Evolutionary conservation across 2,888 invertebrate species (phyloP).

Genomic region (Hermaeophaga mercurialis): DNA sequence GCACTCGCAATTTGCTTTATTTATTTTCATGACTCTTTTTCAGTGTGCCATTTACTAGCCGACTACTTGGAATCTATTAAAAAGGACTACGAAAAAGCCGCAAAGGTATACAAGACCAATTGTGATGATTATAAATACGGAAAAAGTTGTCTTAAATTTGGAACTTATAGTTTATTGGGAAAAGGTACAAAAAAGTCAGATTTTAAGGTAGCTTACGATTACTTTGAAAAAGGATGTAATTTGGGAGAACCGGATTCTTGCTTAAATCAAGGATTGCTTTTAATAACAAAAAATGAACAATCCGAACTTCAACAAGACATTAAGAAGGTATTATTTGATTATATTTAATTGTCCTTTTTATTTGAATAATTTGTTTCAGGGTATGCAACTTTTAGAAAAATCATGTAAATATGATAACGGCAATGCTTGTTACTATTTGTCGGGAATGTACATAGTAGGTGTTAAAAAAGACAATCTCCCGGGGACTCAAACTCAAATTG

Average conservation of each 20-base stretch:
- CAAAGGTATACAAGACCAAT: constrained; percentile 80
- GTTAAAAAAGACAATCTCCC: constrained; percentile 60
- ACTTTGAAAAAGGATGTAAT: constrained; percentile 81
- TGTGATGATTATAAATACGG: constrained; percentile 85
- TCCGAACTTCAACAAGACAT: constrained; percentile 63
- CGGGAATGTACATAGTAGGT: constrained; percentile 79
- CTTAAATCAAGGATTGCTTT: constrained; percentile 73
- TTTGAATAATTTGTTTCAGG: constrained; percentile 47
- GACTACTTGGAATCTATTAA: constrained; percentile 89
- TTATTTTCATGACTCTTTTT: no score
- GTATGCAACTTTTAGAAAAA: constrained; percentile 61
- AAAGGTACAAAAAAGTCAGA: constrained; percentile 66
- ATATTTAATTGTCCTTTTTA: constrained; percentile 9
- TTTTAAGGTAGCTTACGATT: constrained; percentile 63
- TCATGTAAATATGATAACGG: constrained; percentile 56
- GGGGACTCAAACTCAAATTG: constrained; percentile 11
- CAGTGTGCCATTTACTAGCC: constrained; percentile 90
- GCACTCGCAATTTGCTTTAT: no score
- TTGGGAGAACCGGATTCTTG: constrained; percentile 74
- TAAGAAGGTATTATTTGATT: constrained; percentile 50
- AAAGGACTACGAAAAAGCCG: constrained; percentile 81
- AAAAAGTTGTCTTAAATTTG: constrained; percentile 89
- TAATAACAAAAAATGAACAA: constrained; percentile 61
- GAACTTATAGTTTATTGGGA: constrained; percentile 73
- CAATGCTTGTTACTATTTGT: constrained; percentile 75